These are phyloP conservation scores for Habrosyne pyritoides DNA, from an alignment of 2,888 invertebrate species.

Conservation along the genomic window DNA sequence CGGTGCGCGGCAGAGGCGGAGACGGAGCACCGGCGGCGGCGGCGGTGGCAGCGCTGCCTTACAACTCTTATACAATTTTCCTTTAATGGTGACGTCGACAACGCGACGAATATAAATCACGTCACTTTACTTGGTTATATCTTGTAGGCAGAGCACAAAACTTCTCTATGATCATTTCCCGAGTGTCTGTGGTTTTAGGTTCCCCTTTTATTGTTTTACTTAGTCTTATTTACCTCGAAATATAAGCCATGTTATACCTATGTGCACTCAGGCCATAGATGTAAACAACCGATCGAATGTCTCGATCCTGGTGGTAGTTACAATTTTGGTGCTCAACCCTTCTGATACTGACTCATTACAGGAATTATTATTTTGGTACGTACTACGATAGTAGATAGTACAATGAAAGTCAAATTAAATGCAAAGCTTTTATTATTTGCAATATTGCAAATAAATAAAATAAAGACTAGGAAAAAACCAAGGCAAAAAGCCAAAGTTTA, in stretches of 20 bases:
- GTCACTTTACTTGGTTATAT: conserved; percentile 14
- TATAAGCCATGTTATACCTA: too few species aligned
- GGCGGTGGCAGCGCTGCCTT: conserved; percentile 11
- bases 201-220: not conserved
- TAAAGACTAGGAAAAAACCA: conserved; percentile 42
- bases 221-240: not conserved
- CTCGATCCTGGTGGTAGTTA: too few species aligned
- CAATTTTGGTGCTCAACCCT: too few species aligned
- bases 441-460: conserved; percentile 24
- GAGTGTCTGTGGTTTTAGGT: not conserved
- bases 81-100: conserved; percentile 13
- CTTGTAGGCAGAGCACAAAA: not conserved
- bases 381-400: not conserved
- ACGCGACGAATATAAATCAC: conserved; percentile 37
- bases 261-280: too few species aligned
- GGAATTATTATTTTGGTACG: too few species aligned
- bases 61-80: conserved; percentile 13
- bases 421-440: not conserved
- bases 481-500: conserved; percentile 67
- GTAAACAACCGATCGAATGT: too few species aligned
- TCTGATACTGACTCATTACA: too few species aligned
- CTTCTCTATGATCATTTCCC: not conserved
- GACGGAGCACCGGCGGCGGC: conserved; percentile 21
- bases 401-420: not conserved
- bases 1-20: conserved; percentile 17